These are phyloP conservation scores for Solenodon paradoxus DNA, from an alignment of 2,113 vertebrate genomes.

Conservation along the genomic window DNA sequence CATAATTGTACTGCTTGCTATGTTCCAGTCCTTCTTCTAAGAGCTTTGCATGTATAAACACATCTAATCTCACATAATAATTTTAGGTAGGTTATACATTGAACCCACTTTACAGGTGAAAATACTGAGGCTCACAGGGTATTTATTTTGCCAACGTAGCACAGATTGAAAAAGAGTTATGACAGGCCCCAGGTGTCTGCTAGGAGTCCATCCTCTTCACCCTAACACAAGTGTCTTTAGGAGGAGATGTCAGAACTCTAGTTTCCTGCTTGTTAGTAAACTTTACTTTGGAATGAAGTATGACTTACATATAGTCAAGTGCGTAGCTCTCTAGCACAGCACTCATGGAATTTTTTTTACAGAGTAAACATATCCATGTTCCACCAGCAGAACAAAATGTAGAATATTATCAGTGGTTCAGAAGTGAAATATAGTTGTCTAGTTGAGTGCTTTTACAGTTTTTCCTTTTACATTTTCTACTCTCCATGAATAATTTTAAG, in stretches of 20 bases:
- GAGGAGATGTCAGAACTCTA: background rate
- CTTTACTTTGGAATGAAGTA: too few species aligned
- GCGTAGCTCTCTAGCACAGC: background rate
- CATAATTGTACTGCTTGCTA: fast-evolving
- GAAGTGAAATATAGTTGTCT: background rate
- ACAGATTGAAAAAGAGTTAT: background rate
- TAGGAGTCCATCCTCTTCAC: background rate
- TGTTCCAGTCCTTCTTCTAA: background rate
- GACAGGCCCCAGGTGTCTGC: too few species aligned
- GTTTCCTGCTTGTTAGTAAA: background rate
- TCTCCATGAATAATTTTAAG: background rate
- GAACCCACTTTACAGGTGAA: background rate
- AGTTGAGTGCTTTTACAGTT: background rate
- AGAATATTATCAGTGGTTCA: fast-evolving
- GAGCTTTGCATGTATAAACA: fast-evolving
- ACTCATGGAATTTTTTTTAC: background rate
- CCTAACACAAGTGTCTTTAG: background rate
- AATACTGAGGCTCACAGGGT: background rate
- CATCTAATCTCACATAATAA: fast-evolving
- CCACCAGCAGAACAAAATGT: background rate
- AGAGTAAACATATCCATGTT: background rate
- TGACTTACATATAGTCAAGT: background rate
- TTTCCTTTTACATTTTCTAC: too few species aligned
- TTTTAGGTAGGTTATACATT: background rate
- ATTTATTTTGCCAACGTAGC: background rate